Conservation (phyloP, 2,888 invertebrate genomes). For the Cataglyphis cursor region DNA sequence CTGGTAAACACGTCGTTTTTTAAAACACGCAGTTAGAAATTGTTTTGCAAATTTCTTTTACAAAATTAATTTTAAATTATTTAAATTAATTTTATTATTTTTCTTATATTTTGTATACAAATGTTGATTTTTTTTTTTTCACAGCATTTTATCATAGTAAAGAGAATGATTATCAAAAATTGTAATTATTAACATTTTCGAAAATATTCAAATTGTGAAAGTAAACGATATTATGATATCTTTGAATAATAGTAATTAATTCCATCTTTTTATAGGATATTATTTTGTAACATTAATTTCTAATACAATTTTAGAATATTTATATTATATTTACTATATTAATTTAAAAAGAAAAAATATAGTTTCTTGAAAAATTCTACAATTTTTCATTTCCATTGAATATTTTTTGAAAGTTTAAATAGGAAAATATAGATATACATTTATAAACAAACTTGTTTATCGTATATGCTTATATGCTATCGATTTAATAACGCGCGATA, state of each 20-base stretch:
- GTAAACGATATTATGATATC: not conserved
- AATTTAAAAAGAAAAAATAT: conserved; percentile 4
- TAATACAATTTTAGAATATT: conserved; percentile 2
- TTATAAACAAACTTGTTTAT: not conserved
- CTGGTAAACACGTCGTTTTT: not conserved
- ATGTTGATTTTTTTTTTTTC: not conserved
- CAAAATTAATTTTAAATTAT: not conserved
- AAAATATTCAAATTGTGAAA: not conserved
- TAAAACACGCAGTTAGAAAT: not conserved
- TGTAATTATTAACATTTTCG: not conserved
- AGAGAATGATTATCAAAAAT: not conserved
- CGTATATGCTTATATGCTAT: not conserved
- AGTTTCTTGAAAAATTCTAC: conserved; percentile 17
- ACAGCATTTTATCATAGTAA: not conserved
- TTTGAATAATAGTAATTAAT: not conserved
- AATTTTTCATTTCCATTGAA: not conserved
- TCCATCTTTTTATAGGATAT: not conserved
- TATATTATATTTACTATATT: not conserved
- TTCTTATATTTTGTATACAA: not conserved
- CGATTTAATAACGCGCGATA: conserved; percentile 24
- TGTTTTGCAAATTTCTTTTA: not conserved
- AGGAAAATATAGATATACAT: not conserved
- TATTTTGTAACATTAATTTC: conserved; percentile 2
- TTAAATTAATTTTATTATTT: not conserved
- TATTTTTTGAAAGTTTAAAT: conserved; percentile 8